Evolutionary conservation across 2,888 invertebrate species (phyloP), one percentile per base, ranked within the genome.

Genomic region (Meganola albula): DNA sequence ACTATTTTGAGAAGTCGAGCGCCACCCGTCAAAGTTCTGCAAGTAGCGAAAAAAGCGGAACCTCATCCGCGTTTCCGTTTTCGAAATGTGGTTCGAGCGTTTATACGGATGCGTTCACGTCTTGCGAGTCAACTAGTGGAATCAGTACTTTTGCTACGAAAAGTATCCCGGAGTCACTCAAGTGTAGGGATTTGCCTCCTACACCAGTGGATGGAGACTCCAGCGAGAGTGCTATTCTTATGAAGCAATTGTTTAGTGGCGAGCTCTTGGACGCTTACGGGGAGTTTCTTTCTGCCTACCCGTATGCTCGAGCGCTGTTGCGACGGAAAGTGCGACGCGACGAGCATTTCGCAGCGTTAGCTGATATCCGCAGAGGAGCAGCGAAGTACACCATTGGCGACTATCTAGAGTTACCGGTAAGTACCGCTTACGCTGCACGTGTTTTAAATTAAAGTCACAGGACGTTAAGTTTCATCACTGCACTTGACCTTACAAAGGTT

Each of bases 401-500:
- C 44, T 87, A 91, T 50, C 87, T 91, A 45, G 88, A 90, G 66
- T 71, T 91, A 70, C 91, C 91, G 89, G 91, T 91, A 68, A 90
- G 91, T 90, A 46, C 46, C 32, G 24, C 28, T 23, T 48, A 37
- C 41, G 44, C 37, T 46, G 42, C 49, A 45, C 18, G 40, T 16
- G n/a, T n/a, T n/a, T n/a, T n/a, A n/a, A n/a, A n/a, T n/a, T n/a
- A n/a, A n/a, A n/a, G n/a, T n/a, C n/a, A n/a, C n/a, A n/a, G n/a
- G n/a, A n/a, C n/a, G n/a, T n/a, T n/a, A 61, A 59, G 58, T 64
- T 53, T 61, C 53, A 67, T 52, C 55, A 62, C 58, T 65, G 68
- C 59, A 64, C 68, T 72, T 74, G 74, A 74, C 65, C 68, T 68
- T 65, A n/a, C 20, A 5, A n/a, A 68, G 49, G 31, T 40, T 53